Percentiles rank a stretch among this genome's conserved stretches.
These are phyloP conservation scores for Idaea dimidiata DNA, from an alignment of 2,888 invertebrate species.

Conservation along the genomic window DNA sequence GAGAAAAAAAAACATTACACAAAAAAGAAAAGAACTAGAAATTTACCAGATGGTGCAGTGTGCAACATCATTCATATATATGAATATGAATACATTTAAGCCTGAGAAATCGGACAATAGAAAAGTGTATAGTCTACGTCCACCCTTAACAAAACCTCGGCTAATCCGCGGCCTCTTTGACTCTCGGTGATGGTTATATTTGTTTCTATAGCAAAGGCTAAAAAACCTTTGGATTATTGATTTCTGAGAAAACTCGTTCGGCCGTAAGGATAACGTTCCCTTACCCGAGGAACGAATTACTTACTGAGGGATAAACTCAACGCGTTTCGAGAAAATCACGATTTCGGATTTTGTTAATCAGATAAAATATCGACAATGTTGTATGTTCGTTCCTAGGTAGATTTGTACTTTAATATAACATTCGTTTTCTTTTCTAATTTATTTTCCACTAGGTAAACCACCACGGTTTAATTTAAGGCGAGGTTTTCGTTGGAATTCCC, in stretches of 20 bases:
- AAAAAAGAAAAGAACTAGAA: too few relatives aligned
- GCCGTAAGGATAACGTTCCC: slow-evolving; percentile 70
- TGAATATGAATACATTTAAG: background rate
- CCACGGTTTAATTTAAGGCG: background rate
- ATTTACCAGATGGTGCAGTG: background rate
- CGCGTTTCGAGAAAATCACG: slow-evolving; percentile 63
- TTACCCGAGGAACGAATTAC: slow-evolving; percentile 72
- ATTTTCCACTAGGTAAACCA: background rate
- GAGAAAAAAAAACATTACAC: too few relatives aligned
- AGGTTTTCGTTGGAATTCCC: too few relatives aligned
- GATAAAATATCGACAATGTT: background rate
- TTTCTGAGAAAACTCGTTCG: slow-evolving; percentile 69
- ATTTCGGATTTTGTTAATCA: slow-evolving; percentile 40
- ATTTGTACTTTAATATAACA: background rate
- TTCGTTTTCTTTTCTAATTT: background rate
- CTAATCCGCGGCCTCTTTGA: slow-evolving; percentile 78
- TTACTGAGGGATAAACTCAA: slow-evolving; percentile 73
- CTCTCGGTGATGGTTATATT: slow-evolving; percentile 58
- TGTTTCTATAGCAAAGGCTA: slow-evolving; percentile 68
- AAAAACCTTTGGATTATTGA: slow-evolving; percentile 74
- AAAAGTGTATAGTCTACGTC: background rate
- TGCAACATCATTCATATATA: background rate
- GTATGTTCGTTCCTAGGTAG: background rate
- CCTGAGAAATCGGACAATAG: background rate
- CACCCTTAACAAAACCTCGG: slow-evolving; percentile 53